phyloP scores from a whole-genome alignment of 30 jellyfish, hydroid and myxozoan species.

The Nemopilema nomurai region DNA sequence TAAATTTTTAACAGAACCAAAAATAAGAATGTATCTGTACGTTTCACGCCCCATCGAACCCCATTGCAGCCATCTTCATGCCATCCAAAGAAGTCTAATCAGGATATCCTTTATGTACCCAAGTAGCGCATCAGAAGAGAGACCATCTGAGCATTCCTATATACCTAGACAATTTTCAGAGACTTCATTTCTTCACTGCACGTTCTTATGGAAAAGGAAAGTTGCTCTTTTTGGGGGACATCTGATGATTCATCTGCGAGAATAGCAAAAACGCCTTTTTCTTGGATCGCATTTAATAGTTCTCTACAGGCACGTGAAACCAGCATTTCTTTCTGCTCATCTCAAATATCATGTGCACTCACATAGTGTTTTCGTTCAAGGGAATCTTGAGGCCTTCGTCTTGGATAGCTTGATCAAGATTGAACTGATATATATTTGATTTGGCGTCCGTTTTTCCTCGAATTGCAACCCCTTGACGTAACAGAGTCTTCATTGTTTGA shows the following conservation, averaged over 20 bases:
- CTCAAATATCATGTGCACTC: no score
- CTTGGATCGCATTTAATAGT: neutral
- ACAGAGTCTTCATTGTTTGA: constrained; percentile 16
- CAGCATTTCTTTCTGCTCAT: no score
- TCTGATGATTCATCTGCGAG: constrained; percentile 28
- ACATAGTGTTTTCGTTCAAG: constrained; percentile 10
- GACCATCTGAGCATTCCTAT: constrained; percentile 42
- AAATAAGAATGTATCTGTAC: no score
- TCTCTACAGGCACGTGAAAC: constrained; percentile 9
- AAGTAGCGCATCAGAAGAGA: no score
- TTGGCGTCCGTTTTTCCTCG: constrained; percentile 42
- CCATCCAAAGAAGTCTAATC: no score
- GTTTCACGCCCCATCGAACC: no score
- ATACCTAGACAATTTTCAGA: constrained; percentile 50
- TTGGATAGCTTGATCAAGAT: constrained; percentile 29
- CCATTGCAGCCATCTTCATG: no score
- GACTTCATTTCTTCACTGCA: constrained; percentile 27
- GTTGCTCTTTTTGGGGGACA: constrained; percentile 20
- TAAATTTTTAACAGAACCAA: no score
- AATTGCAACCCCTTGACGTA: constrained; percentile 55
- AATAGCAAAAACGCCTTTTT: constrained; percentile 25
- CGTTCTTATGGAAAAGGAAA: constrained; percentile 25
- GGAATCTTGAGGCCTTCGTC: constrained; percentile 13
- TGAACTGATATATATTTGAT: constrained; percentile 51
- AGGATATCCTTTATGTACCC: no score